Evolutionary conservation across 1,140 invertebrate genomes (phyloP).

Genomic region (Archivesica marissinica): DNA sequence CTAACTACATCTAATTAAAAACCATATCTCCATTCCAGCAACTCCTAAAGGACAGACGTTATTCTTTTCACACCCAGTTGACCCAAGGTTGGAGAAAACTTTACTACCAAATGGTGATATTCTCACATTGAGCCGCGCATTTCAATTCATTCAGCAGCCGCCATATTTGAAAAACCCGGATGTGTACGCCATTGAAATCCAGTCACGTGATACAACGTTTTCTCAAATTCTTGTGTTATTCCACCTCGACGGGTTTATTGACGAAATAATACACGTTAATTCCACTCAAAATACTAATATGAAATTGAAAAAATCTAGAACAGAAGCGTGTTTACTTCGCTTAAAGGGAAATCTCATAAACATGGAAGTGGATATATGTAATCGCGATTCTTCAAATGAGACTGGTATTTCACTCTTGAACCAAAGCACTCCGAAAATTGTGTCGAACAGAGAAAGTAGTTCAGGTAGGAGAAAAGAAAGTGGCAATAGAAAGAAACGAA

Average conservation of each 20-base stretch:
- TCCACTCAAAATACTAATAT: background rate
- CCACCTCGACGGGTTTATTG: slow-evolving; percentile 14
- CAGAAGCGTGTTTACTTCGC: background rate
- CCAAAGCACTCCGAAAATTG: background rate
- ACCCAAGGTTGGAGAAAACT: background rate
- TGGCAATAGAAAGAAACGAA: background rate
- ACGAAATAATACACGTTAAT: background rate
- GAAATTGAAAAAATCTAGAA: background rate
- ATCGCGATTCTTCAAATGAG: background rate
- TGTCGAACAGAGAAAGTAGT: background rate
- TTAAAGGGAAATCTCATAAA: background rate
- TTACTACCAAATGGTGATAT: slow-evolving; percentile 12
- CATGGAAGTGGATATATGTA: slow-evolving; percentile 5
- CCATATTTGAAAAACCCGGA: slow-evolving; percentile 18
- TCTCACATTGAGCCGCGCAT: background rate
- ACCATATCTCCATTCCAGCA: background rate
- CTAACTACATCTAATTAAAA: background rate
- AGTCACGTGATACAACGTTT: background rate
- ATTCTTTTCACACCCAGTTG: slow-evolving; percentile 20
- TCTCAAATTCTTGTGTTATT: background rate
- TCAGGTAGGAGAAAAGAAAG: background rate
- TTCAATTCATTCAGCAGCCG: background rate
- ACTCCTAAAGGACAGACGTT: background rate
- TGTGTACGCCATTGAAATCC: background rate
- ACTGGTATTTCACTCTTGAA: background rate